Percentiles rank a stretch among this genome's conserved stretches.
Evolutionary conservation across 1,140 invertebrate genomes (phyloP).

Genomic region (Tetraneura akinire): DNA sequence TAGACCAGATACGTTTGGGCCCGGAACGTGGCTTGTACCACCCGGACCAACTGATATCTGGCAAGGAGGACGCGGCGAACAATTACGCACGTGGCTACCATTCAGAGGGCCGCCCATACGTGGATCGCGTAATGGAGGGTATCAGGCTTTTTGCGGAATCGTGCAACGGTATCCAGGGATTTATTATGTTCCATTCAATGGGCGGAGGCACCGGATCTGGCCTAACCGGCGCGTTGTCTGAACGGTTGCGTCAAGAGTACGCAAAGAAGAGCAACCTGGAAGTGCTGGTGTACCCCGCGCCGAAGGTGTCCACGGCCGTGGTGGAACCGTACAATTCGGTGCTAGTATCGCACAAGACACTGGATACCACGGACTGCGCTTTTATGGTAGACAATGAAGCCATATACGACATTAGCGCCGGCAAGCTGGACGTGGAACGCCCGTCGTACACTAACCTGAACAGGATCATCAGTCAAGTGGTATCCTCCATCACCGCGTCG

Average conservation of each 20-base stretch:
- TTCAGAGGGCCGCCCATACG: slow-evolving; percentile 61
- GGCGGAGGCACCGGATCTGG: slow-evolving; percentile 82
- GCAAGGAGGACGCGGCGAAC: slow-evolving; percentile 86
- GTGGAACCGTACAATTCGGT: slow-evolving; percentile 72
- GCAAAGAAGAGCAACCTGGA: slow-evolving; percentile 67
- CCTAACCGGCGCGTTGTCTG: slow-evolving; percentile 78
- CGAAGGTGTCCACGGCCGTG: slow-evolving; percentile 54
- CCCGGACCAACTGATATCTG: slow-evolving; percentile 75
- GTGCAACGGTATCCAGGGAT: slow-evolving; percentile 56
- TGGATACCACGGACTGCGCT: slow-evolving; percentile 68
- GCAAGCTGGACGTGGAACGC: slow-evolving; percentile 64
- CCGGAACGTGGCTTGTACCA: slow-evolving; percentile 76
- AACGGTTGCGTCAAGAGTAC: slow-evolving; percentile 73
- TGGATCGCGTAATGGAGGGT: slow-evolving; percentile 28
- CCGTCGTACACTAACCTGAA: slow-evolving; percentile 67
- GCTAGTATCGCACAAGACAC: slow-evolving; percentile 68
- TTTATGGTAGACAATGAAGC: slow-evolving; percentile 71
- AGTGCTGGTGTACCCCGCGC: slow-evolving; percentile 47
- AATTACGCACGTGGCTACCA: slow-evolving; percentile 82
- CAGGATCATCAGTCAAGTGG: slow-evolving; percentile 63
- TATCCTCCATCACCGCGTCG: slow-evolving; percentile 63
- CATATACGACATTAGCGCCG: slow-evolving; percentile 68
- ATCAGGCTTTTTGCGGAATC: slow-evolving; percentile 21
- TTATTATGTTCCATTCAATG: slow-evolving; percentile 79
- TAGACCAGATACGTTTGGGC: slow-evolving; percentile 72